A percentile compares a stretch with the other conserved stretches of the same genome.
Conservation (phyloP, 2,888 invertebrate genomes). For the Notodonta dromedarius region DNA sequence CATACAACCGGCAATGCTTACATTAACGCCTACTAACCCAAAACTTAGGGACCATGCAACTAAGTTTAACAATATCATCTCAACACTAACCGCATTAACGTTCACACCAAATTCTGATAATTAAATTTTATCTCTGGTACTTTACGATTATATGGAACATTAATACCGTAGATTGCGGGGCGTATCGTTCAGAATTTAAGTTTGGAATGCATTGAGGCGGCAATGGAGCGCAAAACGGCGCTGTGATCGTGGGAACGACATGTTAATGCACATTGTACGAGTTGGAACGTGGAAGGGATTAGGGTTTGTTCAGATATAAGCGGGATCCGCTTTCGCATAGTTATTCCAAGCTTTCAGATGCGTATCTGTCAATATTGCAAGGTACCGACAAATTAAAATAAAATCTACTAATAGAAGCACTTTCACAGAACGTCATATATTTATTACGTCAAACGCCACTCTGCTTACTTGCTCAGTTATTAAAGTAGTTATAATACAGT, state of each 20-base stretch:
- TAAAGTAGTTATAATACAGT: no score
- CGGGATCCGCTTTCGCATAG: neutral
- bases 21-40: constrained; percentile 14
- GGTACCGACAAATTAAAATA: no score
- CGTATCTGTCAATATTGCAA: no score
- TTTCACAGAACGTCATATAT: no score
- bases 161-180: constrained; percentile 19
- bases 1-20: neutral
- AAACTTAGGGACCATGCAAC: constrained; percentile 17
- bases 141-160: constrained; percentile 22
- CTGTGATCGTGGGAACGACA: constrained; percentile 23
- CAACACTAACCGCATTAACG: constrained; percentile 29
- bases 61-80: constrained; percentile 29
- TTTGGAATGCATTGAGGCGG: constrained; percentile 15
- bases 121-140: constrained; percentile 36
- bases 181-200: constrained; percentile 16
- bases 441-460: no score
- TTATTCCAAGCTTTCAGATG: no score
- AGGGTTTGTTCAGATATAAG: constrained; percentile 24
- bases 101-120: constrained; percentile 28
- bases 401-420: no score
- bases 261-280: constrained; percentile 17
- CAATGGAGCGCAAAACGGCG: constrained; percentile 23
- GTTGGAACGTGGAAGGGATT: constrained; percentile 22
- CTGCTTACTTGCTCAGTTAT: no score